Conservation (phyloP, 2,888 invertebrate genomes). For the Protodeltote pygarga region DNA sequence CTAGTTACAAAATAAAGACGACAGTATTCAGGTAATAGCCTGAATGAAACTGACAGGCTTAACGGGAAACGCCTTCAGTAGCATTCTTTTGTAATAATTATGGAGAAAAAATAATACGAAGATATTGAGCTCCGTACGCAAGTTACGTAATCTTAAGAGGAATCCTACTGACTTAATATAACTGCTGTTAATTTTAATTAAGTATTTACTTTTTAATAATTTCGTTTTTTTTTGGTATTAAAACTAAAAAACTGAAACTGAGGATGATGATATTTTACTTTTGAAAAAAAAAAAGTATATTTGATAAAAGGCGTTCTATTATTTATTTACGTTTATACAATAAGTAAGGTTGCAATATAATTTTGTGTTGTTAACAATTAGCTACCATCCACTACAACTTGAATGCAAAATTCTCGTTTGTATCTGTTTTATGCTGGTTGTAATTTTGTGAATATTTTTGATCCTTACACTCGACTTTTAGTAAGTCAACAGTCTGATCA, state of each 20-base stretch:
- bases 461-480: no score
- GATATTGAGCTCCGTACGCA: constrained; percentile 19
- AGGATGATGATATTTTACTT: no score
- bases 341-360: constrained; percentile 7
- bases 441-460: constrained; percentile 29
- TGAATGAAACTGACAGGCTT: constrained; percentile 43
- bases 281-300: background rate
- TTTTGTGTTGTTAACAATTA: constrained; percentile 22
- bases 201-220: no score
- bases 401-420: constrained; percentile 20
- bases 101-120: constrained; percentile 23
- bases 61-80: constrained; percentile 37
- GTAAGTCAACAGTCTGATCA: no score
- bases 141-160: constrained; percentile 14
- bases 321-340: constrained; percentile 7
- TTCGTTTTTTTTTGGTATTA: no score
- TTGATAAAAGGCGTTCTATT: background rate
- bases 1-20: constrained; percentile 36
- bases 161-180: constrained; percentile 6
- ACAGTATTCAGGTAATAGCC: constrained; percentile 32
- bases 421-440: constrained; percentile 8
- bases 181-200: constrained; percentile 10
- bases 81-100: constrained; percentile 31
- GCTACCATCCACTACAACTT: constrained; percentile 13
- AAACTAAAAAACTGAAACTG: no score